A percentile compares a stretch with the other conserved stretches of the same genome.
Evolutionary conservation across 1,140 invertebrate genomes (phyloP).

Genomic region (Akabosia matsudoensis): DNA sequence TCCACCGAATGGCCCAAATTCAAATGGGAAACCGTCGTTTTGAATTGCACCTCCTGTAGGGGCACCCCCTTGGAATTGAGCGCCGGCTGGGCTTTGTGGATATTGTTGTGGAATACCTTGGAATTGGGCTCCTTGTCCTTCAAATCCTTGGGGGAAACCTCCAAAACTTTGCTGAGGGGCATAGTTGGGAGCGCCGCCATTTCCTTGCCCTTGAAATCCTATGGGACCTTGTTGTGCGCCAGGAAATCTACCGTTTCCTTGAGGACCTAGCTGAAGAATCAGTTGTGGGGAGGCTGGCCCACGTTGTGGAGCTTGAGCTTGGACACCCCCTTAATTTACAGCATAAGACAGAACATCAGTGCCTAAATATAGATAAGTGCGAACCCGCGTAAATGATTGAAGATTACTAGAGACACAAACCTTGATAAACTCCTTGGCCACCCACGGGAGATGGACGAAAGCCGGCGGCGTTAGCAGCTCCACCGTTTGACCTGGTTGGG

Average conservation of each 20-base stretch:
- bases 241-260: conserved; percentile 6
- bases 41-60: not conserved
- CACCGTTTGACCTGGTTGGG: not conserved
- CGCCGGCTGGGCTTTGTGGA: not conserved
- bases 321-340: not conserved
- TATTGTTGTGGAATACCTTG: conserved; percentile 7
- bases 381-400: no score
- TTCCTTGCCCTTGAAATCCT: not conserved
- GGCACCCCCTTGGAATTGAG: conserved; percentile 10
- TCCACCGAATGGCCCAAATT: conserved; percentile 22
- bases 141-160: conserved; percentile 17
- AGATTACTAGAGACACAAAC: no score
- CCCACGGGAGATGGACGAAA: not conserved
- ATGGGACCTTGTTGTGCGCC: conserved; percentile 17
- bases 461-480: not conserved
- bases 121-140: conserved; percentile 24
- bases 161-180: not conserved
- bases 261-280: conserved; percentile 6
- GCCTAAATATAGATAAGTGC: no score
- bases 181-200: not conserved
- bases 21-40: conserved; percentile 29
- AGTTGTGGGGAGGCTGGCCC: not conserved
- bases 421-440: not conserved
- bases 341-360: no score
- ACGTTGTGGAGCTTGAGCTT: not conserved